Evolutionary conservation across 2,888 invertebrate species (phyloP).

Genomic region (Seira ritae): DNA sequence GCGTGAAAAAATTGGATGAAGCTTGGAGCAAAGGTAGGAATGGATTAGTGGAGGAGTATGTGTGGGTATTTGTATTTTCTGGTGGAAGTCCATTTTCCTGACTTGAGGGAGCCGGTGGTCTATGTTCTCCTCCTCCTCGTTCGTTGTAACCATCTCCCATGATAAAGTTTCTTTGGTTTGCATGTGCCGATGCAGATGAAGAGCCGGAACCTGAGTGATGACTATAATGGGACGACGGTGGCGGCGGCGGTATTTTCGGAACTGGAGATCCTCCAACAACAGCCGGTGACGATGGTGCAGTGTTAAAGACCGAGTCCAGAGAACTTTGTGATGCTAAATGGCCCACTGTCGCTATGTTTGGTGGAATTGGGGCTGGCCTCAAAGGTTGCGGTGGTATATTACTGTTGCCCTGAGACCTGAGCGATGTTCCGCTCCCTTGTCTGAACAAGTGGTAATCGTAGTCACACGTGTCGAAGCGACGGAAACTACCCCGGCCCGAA

Average conservation of each 20-base stretch:
- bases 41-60: constrained; percentile 69
- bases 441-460: constrained; percentile 76
- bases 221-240: constrained; percentile 79
- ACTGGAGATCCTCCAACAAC: constrained; percentile 63
- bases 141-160: constrained; percentile 46
- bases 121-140: not conserved
- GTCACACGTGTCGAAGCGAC: constrained; percentile 82
- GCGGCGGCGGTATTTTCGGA: constrained; percentile 81
- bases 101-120: not conserved
- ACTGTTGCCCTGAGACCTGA: constrained; percentile 1
- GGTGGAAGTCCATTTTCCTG: too few species aligned
- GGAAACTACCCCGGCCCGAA: constrained; percentile 81
- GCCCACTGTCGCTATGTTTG: constrained; percentile 50
- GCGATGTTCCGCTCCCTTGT: constrained; percentile 61
- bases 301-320: constrained; percentile 66
- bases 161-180: constrained; percentile 23
- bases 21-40: constrained; percentile 72
- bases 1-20: constrained; percentile 68
- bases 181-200: constrained; percentile 37
- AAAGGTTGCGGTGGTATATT: constrained; percentile 73
- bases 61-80: too few species aligned
- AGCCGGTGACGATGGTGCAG: constrained; percentile 61
- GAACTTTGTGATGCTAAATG: constrained; percentile 45
- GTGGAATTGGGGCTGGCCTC: constrained; percentile 73
- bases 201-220: constrained; percentile 75